phyloP scores from a whole-genome alignment of 2,797 vertebrate genomes.

The Typhlichthys subterraneus region DNA sequence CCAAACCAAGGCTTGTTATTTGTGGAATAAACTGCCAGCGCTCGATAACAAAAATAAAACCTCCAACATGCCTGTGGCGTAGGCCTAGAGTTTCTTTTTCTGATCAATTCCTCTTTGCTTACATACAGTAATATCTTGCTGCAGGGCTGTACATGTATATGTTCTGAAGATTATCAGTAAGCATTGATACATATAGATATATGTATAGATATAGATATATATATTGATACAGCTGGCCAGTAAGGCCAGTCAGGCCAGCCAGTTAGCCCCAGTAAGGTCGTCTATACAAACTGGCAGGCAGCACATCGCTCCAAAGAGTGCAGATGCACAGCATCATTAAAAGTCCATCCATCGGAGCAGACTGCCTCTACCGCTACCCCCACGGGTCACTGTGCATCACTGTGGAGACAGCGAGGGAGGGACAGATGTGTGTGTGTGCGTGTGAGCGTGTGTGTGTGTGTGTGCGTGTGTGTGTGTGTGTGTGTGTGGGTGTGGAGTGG shows the following conservation, averaged over 20 bases:
- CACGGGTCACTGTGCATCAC: slow-evolving; percentile 48
- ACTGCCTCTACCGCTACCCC: slow-evolving; percentile 49
- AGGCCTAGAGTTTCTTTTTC: background rate
- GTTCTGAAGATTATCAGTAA: slow-evolving; percentile 19
- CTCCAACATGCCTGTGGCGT: slow-evolving; percentile 29
- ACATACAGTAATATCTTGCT: slow-evolving; percentile 1
- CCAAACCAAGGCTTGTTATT: slow-evolving; percentile 30
- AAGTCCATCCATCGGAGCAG: slow-evolving; percentile 66
- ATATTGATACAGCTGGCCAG: too few species aligned
- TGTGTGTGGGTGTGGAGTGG: too few species aligned
- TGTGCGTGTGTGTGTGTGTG: too few species aligned
- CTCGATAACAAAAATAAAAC: slow-evolving; percentile 28
- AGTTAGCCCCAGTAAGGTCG: slow-evolving; percentile 44
- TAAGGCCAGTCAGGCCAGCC: slow-evolving; percentile 16
- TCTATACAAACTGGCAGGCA: slow-evolving; percentile 38
- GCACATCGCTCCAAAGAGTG: slow-evolving; percentile 53
- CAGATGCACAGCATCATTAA: slow-evolving; percentile 69
- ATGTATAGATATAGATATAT: too few species aligned
- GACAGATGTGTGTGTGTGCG: background rate
- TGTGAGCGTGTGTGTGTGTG: too few species aligned
- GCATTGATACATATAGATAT: slow-evolving; percentile 15
- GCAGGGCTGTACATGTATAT: background rate
- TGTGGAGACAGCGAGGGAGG: slow-evolving; percentile 11
- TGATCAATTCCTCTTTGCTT: background rate
- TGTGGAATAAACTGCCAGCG: slow-evolving; percentile 29